phyloP scores from a whole-genome alignment of 2,113 vertebrate species.

The Picathartes gymnocephalus region DNA sequence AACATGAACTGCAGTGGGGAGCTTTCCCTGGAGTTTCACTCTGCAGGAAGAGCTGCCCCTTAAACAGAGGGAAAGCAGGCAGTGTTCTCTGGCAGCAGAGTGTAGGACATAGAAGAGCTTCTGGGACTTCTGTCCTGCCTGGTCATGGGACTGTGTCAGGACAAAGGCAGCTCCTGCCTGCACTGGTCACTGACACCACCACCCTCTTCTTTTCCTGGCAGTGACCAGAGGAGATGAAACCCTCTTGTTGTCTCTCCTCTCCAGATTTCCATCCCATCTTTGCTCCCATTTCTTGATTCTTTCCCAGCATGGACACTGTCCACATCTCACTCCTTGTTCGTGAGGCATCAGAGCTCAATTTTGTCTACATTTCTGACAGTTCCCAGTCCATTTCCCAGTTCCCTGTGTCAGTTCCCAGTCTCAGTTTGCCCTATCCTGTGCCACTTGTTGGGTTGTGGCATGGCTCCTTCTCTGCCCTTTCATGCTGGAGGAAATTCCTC shows the following conservation, averaged over 20 bases:
- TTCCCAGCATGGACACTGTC: neutral
- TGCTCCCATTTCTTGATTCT: neutral
- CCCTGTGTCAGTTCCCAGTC: neutral
- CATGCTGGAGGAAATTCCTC: neutral
- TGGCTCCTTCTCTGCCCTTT: neutral
- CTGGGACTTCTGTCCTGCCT: neutral
- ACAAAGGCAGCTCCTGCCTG: neutral
- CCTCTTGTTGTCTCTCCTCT: neutral
- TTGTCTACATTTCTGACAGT: neutral
- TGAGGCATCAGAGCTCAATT: neutral
- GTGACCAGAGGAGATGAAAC: neutral
- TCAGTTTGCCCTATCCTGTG: neutral
- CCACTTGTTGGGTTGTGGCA: neutral
- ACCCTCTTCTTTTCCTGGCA: neutral
- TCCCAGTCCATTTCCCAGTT: neutral
- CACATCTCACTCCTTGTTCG: neutral
- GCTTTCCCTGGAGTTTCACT: neutral
- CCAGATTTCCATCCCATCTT: neutral
- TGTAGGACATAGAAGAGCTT: neutral
- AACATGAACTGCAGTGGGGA: neutral
- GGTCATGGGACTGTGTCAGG: neutral
- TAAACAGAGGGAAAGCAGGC: neutral
- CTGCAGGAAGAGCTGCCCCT: neutral
- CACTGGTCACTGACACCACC: rapidly evolving
- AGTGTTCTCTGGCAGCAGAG: neutral